phyloP scores from a whole-genome alignment of 2,797 vertebrate genomes.

The Novumbra hubbsi region DNA sequence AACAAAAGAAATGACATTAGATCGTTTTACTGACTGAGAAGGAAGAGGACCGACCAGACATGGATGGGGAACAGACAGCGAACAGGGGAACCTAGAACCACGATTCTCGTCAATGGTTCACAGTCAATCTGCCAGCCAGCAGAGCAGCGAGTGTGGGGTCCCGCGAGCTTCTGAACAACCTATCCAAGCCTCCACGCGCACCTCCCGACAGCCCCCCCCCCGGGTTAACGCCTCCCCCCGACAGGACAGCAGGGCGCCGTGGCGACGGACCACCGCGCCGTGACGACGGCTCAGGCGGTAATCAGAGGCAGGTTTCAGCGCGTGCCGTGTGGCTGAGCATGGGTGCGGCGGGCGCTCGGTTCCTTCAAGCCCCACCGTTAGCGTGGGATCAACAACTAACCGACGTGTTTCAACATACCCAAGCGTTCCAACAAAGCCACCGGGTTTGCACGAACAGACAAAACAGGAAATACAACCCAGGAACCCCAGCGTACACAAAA shows the following conservation, averaged over 20 bases:
- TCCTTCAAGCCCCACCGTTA: slow-evolving; percentile 5
- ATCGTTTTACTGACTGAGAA: not conserved
- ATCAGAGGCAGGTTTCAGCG: not conserved
- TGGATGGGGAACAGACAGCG: not conserved
- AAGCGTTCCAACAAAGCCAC: slow-evolving; percentile 50
- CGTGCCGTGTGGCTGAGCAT: slow-evolving; percentile 14
- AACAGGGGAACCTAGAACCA: not conserved
- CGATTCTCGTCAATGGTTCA: not conserved
- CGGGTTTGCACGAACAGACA: slow-evolving; percentile 39
- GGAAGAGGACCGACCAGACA: not conserved
- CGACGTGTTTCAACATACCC: slow-evolving; percentile 50
- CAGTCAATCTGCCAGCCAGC: not conserved
- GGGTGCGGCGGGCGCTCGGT: not conserved
- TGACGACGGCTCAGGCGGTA: not conserved
- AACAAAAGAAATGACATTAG: not conserved
- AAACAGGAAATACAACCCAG: slow-evolving; percentile 65
- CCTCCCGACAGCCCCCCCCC: not conserved
- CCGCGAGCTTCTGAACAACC: not conserved
- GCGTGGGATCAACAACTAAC: slow-evolving; percentile 25
- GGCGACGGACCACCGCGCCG: not conserved
- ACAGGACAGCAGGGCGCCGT: not conserved
- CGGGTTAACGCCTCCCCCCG: not conserved
- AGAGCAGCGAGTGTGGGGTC: not conserved
- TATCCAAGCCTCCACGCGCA: not conserved
- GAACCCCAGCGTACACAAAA: slow-evolving; percentile 15